Evolutionary conservation across 1,140 invertebrate species (phyloP).

Genomic region (Ceratosolen fusciceps): DNA sequence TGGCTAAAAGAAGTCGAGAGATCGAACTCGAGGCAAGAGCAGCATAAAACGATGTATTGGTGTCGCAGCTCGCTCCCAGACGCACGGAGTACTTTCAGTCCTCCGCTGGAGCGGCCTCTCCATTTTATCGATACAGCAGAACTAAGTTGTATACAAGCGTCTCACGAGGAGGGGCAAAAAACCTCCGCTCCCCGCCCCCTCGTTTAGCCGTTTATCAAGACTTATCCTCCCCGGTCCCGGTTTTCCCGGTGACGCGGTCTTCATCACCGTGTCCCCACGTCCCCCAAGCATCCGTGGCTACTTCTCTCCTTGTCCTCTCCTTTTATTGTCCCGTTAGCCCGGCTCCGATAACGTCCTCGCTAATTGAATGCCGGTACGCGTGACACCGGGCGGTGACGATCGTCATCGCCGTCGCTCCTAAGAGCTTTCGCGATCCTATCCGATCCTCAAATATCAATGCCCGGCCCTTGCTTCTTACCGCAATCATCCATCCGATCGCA

Average conservation of each 20-base stretch:
- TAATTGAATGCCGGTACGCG: too few species aligned
- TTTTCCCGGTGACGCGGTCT: neutral
- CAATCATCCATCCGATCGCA: too few species aligned
- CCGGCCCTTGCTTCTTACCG: neutral
- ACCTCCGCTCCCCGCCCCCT: neutral
- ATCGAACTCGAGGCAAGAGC: slow-evolving; percentile 8
- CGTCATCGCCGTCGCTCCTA: too few species aligned
- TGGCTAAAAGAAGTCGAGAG: slow-evolving; percentile 1
- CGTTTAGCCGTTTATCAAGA: too few species aligned
- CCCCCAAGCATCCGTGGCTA: too few species aligned
- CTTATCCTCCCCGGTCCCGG: too few species aligned
- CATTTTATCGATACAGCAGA: slow-evolving; percentile 25
- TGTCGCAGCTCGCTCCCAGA: neutral
- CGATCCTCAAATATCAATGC: neutral
- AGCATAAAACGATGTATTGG: slow-evolving; percentile 26
- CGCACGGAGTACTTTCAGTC: slow-evolving; percentile 1
- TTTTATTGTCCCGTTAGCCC: too few species aligned
- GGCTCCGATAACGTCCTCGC: too few species aligned
- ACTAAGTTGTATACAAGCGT: slow-evolving; percentile 30
- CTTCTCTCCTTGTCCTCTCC: too few species aligned
- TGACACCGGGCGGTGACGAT: too few species aligned
- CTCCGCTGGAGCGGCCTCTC: neutral
- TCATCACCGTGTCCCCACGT: neutral
- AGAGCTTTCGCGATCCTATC: neutral
- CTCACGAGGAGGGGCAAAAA: slow-evolving; percentile 5